These are phyloP conservation scores for Heliconius cydno DNA, from an alignment of 2,888 invertebrate species.

Conservation along the genomic window DNA sequence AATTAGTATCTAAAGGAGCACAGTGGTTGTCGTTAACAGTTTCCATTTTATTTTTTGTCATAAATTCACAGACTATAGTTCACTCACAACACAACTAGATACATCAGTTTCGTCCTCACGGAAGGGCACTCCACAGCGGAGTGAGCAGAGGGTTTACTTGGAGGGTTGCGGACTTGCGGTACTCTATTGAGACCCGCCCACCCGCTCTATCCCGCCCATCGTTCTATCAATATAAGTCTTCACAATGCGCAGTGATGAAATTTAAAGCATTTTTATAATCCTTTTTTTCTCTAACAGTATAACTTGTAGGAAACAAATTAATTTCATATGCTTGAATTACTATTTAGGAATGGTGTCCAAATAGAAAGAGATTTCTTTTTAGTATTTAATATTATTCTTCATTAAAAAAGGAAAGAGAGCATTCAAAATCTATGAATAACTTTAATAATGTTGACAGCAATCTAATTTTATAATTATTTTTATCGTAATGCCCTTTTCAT, in stretches of 20 bases:
- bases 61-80: slow-evolving; percentile 23
- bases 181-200: slow-evolving; percentile 45
- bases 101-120: slow-evolving; percentile 30
- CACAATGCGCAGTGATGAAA: slow-evolving; percentile 11
- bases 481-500: background rate
- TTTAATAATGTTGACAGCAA: too few relatives aligned
- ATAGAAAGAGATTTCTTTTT: background rate
- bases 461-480: background rate
- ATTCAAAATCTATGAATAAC: too few relatives aligned
- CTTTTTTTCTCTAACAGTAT: background rate
- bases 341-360: background rate
- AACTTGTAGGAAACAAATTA: background rate
- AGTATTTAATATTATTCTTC: background rate
- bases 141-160: slow-evolving; percentile 50
- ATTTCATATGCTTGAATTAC: too few relatives aligned
- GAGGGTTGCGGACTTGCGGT: slow-evolving; percentile 43
- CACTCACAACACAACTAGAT: slow-evolving; percentile 27
- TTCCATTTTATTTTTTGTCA: slow-evolving; percentile 57
- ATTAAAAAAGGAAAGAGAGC: too few relatives aligned
- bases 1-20: slow-evolving; percentile 45
- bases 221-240: slow-evolving; percentile 29
- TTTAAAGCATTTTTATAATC: background rate
- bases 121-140: slow-evolving; percentile 37
- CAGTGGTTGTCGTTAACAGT: slow-evolving; percentile 55
- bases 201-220: slow-evolving; percentile 52